phyloP scores from a whole-genome alignment of 2,797 vertebrate genomes.

The Helostoma temminkii region DNA sequence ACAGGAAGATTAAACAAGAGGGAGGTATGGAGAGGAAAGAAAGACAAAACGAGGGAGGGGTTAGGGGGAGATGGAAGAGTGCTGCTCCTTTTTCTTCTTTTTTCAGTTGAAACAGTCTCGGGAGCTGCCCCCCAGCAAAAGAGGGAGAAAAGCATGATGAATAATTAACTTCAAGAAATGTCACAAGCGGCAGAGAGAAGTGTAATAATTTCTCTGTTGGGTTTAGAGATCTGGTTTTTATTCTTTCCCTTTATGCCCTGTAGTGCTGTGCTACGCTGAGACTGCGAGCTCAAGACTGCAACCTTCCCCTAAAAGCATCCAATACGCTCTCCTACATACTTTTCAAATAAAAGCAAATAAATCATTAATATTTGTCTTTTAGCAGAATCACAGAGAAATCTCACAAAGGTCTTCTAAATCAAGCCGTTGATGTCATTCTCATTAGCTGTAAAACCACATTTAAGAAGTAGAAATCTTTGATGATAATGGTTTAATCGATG shows the following conservation, averaged over 20 bases:
- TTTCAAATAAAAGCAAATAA: constrained; percentile 85
- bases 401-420: constrained; percentile 61
- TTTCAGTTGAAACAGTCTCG: constrained; percentile 69
- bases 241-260: constrained; percentile 54
- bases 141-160: constrained; percentile 84
- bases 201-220: constrained; percentile 80
- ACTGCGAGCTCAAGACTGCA: constrained; percentile 43
- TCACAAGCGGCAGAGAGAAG: constrained; percentile 79
- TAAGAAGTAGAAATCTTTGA: constrained; percentile 51
- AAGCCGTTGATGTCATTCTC: constrained; percentile 70
- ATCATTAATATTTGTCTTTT: constrained; percentile 85
- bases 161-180: constrained; percentile 87
- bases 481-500: constrained; percentile 69
- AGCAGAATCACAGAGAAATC: constrained; percentile 55
- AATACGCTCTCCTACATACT: constrained; percentile 67
- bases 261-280: constrained; percentile 51
- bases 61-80: constrained; percentile 60
- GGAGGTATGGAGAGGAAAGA: constrained; percentile 6
- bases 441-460: constrained; percentile 75
- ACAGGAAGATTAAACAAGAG: constrained; percentile 57
- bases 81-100: constrained; percentile 63
- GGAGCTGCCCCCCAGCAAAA: constrained; percentile 73
- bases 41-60: constrained; percentile 55
- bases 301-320: constrained; percentile 76
- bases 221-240: constrained; percentile 71